Evolutionary conservation across 1,140 invertebrate species (phyloP), one percentile per base, ranked within the genome.

Genomic region (Episyrphus balteatus): DNA sequence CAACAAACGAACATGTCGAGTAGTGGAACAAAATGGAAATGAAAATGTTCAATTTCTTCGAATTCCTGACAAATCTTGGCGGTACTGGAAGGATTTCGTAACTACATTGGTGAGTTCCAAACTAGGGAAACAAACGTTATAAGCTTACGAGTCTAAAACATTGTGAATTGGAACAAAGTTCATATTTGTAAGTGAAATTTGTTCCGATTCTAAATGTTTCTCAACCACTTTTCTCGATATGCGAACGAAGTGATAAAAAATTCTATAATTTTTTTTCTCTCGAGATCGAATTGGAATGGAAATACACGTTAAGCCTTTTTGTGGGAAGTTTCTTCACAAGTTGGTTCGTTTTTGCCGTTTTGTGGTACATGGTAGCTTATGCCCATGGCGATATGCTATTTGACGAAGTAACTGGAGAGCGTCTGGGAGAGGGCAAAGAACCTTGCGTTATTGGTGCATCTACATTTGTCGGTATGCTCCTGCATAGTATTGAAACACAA

Each of bases 401-500:
- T 19, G 61, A 66, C 31, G 46, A 55, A 5, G 32, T 62, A 2
- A 62, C 44, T 6, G 61, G 58, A 6, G 48, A 57, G 21, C 52
- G 60, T 7, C 52, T 68, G 49, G 57, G 59, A 21, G 62, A 66
- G 44, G 66, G 62, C 40, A 48, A 48, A 9, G 49, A 54, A 14
- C 62, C 60, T 0, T 77, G 75, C 44, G 66, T 76, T 26, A 70
- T 62, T 13, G 75, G 74, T 0, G 74, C 73, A 0, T 61, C 62
- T 0, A 70, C 62, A n/a, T 77, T 78, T 49, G 71, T 74, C 37
- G 76, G 74, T 8, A 71, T 79, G 43, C 61, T 79, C 17, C 73
- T 80, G 54, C 77, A 79, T 60, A 73, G 75, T 32, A 70, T 80
- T 43, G 78, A 80, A 56, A 78, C 76, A 7, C 78, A 80, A 57